Evolutionary conservation across 2,888 invertebrate genomes (phyloP).

Genomic region (Philopedon plagiatum): DNA sequence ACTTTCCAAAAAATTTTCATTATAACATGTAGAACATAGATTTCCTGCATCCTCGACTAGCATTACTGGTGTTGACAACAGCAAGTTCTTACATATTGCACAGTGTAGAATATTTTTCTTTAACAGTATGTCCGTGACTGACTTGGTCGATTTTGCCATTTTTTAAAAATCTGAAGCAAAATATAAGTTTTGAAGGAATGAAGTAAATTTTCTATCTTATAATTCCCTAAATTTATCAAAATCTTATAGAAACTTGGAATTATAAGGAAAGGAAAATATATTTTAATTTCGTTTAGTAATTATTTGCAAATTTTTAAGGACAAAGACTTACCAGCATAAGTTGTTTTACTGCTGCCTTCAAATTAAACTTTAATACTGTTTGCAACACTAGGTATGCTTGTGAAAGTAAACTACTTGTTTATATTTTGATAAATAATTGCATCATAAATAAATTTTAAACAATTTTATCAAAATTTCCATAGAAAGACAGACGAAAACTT

Average conservation of each 20-base stretch:
- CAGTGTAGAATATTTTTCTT: conserved; percentile 56
- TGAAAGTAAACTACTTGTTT: conserved; percentile 3
- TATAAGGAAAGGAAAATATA: no score
- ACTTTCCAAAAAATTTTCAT: conserved; percentile 51
- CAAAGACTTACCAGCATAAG: conserved; percentile 27
- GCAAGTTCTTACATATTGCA: conserved; percentile 57
- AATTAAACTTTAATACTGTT: background rate
- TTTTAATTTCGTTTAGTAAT: background rate
- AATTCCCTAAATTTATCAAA: no score
- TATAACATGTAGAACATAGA: conserved; percentile 59
- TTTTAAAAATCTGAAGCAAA: background rate
- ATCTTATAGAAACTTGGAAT: no score
- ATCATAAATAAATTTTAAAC: conserved; percentile 30
- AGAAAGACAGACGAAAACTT: conserved; percentile 2
- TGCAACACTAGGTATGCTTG: background rate
- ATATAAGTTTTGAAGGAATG: background rate
- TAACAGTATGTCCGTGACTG: conserved; percentile 42
- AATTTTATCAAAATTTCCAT: conserved; percentile 26
- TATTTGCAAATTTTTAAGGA: background rate
- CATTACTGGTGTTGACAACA: conserved; percentile 61
- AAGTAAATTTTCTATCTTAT: no score
- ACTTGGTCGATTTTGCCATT: conserved; percentile 29
- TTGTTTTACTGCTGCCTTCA: background rate
- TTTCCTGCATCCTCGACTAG: conserved; percentile 60
- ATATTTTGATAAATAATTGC: conserved; percentile 36